Evolutionary conservation across 2,113 vertebrate species (phyloP).

Genomic region (Rhodinocichla rosea): DNA sequence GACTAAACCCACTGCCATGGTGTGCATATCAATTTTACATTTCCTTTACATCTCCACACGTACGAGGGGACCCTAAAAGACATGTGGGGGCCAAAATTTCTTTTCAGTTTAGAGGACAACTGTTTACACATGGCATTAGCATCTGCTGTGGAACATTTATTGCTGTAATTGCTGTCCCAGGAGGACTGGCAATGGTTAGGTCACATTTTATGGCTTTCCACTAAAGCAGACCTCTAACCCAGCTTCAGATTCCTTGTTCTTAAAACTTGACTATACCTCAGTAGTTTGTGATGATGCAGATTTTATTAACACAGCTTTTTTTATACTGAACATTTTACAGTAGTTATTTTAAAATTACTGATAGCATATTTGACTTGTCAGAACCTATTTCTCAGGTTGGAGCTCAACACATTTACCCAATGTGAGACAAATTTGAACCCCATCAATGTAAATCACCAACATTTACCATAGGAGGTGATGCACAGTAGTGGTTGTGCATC

Average conservation of each 20-base stretch:
- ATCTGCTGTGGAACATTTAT: conserved; percentile 64
- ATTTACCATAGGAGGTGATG: not conserved
- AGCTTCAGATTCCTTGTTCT: conserved; percentile 1
- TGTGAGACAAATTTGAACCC: not conserved
- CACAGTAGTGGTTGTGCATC: not conserved
- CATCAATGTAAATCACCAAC: not conserved
- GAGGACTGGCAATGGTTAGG: conserved; percentile 39
- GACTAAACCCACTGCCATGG: conserved; percentile 22
- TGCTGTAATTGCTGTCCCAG: conserved; percentile 54
- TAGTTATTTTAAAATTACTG: not conserved
- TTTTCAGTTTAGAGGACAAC: conserved; percentile 20
- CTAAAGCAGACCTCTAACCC: conserved; percentile 27
- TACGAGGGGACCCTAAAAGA: conserved; percentile 22
- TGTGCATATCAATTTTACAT: conserved; percentile 48
- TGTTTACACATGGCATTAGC: conserved; percentile 48
- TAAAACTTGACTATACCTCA: not conserved
- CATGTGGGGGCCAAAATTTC: conserved; percentile 14
- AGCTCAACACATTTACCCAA: not conserved
- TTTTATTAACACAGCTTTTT: not conserved
- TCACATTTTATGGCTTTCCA: conserved; percentile 45
- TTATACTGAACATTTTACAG: not conserved
- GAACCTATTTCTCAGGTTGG: not conserved
- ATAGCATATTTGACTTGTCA: not conserved
- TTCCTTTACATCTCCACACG: conserved; percentile 29
- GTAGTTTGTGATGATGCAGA: not conserved